A percentile compares a stretch with the other conserved stretches of the same genome.
Evolutionary conservation across 2,797 vertebrate species (phyloP).

Genomic region (Galagoides demidoff): DNA sequence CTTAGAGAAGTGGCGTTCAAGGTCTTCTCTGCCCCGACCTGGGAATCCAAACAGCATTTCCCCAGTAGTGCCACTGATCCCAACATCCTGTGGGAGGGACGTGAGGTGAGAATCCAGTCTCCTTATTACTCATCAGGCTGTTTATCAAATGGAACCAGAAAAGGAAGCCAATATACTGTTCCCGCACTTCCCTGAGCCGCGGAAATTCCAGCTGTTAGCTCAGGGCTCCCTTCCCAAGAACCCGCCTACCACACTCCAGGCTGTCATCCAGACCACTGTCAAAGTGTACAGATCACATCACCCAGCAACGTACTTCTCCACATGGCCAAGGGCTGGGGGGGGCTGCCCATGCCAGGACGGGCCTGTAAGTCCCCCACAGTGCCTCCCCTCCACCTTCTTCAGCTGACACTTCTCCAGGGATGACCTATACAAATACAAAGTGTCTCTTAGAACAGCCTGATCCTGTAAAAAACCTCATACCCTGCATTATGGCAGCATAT

Average conservation of each 20-base stretch:
- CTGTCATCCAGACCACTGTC: fast-evolving
- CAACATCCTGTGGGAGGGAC: neutral
- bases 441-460: neutral
- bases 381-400: neutral
- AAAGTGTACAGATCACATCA: fast-evolving
- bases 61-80: neutral
- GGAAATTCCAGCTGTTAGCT: neutral
- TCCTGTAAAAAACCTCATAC: neutral
- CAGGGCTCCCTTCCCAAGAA: neutral
- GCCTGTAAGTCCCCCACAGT: no score
- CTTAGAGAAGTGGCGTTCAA: neutral
- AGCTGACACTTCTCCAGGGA: neutral
- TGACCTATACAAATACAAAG: neutral
- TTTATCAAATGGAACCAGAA: neutral
- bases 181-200: neutral
- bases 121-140: neutral
- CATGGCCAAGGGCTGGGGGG: neutral
- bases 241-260: neutral
- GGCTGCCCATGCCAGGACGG: neutral
- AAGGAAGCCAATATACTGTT: neutral
- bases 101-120: neutral
- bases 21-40: neutral
- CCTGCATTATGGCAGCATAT: neutral
- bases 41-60: neutral
- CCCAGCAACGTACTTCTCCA: neutral